Percentiles rank a stretch among this genome's conserved stretches.
These are phyloP conservation scores for Drosophila micromelanica DNA, from an alignment of 1,140 invertebrate genomes.

Conservation along the genomic window DNA sequence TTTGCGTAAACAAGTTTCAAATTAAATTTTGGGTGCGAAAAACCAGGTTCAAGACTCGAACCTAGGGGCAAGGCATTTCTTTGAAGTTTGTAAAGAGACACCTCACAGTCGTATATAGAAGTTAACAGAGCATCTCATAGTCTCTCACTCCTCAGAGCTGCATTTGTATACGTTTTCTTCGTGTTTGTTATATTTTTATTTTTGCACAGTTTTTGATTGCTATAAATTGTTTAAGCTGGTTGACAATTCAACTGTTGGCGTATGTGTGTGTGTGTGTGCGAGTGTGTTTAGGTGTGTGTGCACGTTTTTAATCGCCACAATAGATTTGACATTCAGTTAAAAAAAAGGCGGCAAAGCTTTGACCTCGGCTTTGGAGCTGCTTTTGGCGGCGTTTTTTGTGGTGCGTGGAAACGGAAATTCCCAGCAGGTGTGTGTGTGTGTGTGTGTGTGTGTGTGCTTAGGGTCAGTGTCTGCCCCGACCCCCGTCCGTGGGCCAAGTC, in stretches of 20 bases:
- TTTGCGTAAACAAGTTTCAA: too few relatives aligned
- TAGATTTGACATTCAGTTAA: conserved; percentile 82
- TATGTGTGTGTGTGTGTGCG: background rate
- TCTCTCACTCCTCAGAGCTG: background rate
- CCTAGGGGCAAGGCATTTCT: too few relatives aligned
- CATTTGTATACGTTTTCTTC: conserved; percentile 8
- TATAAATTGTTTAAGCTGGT: conserved; percentile 62
- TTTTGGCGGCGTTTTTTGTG: conserved; percentile 40
- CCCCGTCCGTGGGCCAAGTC: background rate
- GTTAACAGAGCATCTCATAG: conserved; percentile 10
- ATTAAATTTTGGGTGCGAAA: too few relatives aligned
- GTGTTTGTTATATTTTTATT: conserved; percentile 19
- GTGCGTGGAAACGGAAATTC: conserved; percentile 69
- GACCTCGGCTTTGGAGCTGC: background rate
- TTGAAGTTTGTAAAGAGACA: too few relatives aligned
- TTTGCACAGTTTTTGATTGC: conserved; percentile 60
- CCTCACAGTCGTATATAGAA: background rate
- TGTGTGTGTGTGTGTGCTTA: background rate
- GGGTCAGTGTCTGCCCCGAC: conserved; percentile 6
- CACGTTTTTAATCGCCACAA: conserved; percentile 67
- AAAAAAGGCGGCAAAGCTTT: conserved; percentile 35
- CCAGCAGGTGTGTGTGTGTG: conserved; percentile 49
- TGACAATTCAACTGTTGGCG: conserved; percentile 18
- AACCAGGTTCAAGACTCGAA: too few relatives aligned
- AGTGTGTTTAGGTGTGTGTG: conserved; percentile 10